Evolutionary conservation across 1,140 invertebrate species (phyloP).

Genomic region (Cydia fagiglandana): DNA sequence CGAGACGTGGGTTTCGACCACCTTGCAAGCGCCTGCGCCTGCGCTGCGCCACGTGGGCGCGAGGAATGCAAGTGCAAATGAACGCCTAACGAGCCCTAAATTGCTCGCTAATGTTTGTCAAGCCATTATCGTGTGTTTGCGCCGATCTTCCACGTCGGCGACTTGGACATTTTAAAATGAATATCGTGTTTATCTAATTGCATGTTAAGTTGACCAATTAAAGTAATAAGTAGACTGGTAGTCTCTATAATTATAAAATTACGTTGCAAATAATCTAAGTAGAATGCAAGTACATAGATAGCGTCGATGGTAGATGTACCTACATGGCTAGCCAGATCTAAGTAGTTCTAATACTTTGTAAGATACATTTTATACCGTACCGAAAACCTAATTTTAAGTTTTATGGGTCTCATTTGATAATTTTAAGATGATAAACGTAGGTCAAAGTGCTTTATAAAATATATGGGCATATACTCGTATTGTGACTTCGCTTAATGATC

Average conservation of each 20-base stretch:
- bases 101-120: constrained; percentile 19
- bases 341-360: no score
- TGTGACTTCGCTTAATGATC: not conserved
- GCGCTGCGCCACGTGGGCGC: not conserved
- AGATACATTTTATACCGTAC: no score
- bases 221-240: not conserved
- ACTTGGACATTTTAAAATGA: not conserved
- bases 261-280: not conserved
- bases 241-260: not conserved
- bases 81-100: constrained; percentile 8
- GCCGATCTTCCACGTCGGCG: not conserved
- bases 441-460: no score
- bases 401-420: no score
- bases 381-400: no score
- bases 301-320: no score
- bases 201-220: not conserved
- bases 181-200: not conserved
- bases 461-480: not conserved
- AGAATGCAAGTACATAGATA: not conserved
- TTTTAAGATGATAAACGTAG: no score
- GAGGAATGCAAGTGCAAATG: constrained; percentile 20
- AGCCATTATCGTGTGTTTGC: constrained; percentile 18
- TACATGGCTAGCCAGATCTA: no score
- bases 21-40: not conserved
- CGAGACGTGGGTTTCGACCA: not conserved